These are phyloP conservation scores for Neogale vison DNA, from an alignment of 2,113 vertebrate species.

Conservation along the genomic window DNA sequence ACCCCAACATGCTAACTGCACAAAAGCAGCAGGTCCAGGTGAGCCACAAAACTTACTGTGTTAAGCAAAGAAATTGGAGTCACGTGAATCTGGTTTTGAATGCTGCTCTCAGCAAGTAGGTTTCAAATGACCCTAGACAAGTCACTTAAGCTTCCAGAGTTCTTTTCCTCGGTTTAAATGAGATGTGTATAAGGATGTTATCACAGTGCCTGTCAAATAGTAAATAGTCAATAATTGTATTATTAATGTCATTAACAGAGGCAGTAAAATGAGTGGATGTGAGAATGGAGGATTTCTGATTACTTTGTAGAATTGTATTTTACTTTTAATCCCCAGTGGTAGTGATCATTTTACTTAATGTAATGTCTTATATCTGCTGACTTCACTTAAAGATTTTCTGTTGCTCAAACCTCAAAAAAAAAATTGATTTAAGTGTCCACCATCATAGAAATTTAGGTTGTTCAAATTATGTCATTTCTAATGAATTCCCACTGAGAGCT, in stretches of 20 bases:
- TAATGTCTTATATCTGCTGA: not conserved
- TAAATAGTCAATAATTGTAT: not conserved
- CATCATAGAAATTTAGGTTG: not conserved
- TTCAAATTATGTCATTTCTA: not conserved
- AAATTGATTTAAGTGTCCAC: not conserved
- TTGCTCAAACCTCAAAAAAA: not conserved
- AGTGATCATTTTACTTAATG: constrained; percentile 4
- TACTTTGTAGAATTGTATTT: not conserved
- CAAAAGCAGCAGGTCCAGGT: constrained; percentile 99
- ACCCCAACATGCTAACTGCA: constrained; percentile 98
- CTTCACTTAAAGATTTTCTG: constrained; percentile 47
- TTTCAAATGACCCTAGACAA: not conserved
- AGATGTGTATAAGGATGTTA: constrained; percentile 6
- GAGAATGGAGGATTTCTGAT: not conserved
- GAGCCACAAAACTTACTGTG: not conserved
- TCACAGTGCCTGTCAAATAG: not conserved
- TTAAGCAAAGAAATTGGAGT: not conserved
- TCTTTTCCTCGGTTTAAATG: constrained; percentile 3
- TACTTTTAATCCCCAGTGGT: not conserved
- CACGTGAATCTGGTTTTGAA: not conserved
- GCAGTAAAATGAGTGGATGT: not conserved
- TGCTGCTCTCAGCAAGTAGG: not conserved
- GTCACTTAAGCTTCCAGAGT: not conserved
- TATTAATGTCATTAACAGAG: not conserved
- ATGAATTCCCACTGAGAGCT: not conserved